phyloP scores from a whole-genome alignment of 2,797 vertebrate genomes.

The Masticophis lateralis region DNA sequence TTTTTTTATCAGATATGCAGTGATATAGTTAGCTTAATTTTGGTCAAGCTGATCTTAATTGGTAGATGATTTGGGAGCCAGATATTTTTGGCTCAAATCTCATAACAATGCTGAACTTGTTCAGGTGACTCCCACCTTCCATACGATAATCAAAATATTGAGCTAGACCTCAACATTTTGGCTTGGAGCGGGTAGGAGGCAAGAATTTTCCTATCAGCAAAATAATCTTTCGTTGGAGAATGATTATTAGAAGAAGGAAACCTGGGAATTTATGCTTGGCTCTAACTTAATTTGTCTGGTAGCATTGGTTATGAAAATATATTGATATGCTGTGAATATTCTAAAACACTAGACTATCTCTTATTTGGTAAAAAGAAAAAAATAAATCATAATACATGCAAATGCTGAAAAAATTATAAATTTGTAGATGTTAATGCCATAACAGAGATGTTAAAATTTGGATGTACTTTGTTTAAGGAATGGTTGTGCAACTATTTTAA shows the following conservation, averaged over 20 bases:
- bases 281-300: not conserved
- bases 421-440: not conserved
- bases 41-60: not conserved
- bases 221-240: not conserved
- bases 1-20: not conserved
- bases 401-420: not conserved
- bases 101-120: not conserved
- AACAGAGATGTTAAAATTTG: not conserved
- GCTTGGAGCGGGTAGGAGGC: not conserved
- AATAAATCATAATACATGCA: not conserved
- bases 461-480: not conserved
- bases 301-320: not conserved
- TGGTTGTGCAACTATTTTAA: not conserved
- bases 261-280: not conserved
- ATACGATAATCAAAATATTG: not conserved
- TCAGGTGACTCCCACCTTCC: not conserved
- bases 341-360: not conserved
- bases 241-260: not conserved
- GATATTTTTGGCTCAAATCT: not conserved
- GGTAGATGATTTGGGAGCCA: not conserved
- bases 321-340: not conserved
- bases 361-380: not conserved
- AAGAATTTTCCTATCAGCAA: not conserved
- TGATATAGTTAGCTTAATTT: not conserved
- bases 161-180: not conserved